Evolutionary conservation across 2,797 vertebrate genomes (phyloP), one percentile per base, ranked within the genome.

Genomic region (Lithobates sylvaticus): DNA sequence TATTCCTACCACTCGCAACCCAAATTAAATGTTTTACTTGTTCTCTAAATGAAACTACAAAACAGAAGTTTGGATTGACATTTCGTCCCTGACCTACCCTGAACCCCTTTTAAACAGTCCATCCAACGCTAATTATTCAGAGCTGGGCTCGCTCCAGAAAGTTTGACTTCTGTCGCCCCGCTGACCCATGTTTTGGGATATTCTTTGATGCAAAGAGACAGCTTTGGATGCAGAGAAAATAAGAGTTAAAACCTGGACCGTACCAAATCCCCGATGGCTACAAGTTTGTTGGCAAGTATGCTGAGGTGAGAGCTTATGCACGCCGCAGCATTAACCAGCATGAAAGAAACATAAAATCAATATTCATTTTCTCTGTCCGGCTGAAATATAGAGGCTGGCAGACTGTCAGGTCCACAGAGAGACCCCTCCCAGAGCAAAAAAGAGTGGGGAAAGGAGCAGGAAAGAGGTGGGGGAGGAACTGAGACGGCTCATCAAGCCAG

Each of bases 341-440:
- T 83, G 75, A 87, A 83, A 87, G 86, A 83, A 87, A 87, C 86
- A 87, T 76, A 83, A 87, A 87, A 87, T 87, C 86, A 87, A 87
- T 87, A 87, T 87, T 87, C 81, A 87, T 87, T 87, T 87, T 87
- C 86, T 87, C 76, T 75, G 86, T 72, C 81, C 76, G 76, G 42
- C 81, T 87, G 86, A 87, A 87, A 87, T 87, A 87, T 83, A 76
- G 86, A 54, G 54, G 75, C 70, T 87, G 86, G 86, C 86, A 87
- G 81, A 47, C 61, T 83, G 86, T 87, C 86, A 87, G 81, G 75
- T 83, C 86, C 83, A 81, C 86, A 69, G 81, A 83, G 81, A 83
- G 86, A 83, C 75, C 81, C 68, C 86, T 87, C 86, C 81, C 58
- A 68, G 76, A 69, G 75, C 26, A 39, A 39, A 39, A 50, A 76